phyloP scores from a whole-genome alignment of 2,888 invertebrate genomes.

The Eupithecia exiguata region DNA sequence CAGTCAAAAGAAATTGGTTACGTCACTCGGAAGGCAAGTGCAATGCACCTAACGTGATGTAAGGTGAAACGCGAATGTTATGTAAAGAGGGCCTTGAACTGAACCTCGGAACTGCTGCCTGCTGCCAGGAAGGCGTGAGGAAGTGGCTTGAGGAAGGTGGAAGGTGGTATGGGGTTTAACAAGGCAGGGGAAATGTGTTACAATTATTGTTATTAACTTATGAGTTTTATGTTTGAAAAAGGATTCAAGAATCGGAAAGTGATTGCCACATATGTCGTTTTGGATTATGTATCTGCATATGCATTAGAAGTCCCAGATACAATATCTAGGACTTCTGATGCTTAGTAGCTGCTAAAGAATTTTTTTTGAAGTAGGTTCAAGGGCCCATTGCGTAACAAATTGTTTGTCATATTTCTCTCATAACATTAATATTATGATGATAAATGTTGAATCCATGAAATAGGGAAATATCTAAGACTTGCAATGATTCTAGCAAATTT shows the following conservation, averaged over 20 bases:
- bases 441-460: no score
- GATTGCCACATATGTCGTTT: no score
- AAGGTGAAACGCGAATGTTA: slow-evolving; percentile 48
- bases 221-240: neutral
- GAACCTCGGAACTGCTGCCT: slow-evolving; percentile 46
- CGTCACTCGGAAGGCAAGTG: slow-evolving; percentile 37
- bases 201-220: neutral
- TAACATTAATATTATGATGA: no score
- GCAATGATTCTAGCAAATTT: no score
- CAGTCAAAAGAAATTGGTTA: slow-evolving; percentile 33
- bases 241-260: neutral
- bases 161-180: neutral
- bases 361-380: no score
- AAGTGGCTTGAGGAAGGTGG: slow-evolving; percentile 1
- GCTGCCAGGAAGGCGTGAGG: slow-evolving; percentile 29
- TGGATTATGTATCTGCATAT: no score
- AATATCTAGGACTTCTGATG: no score
- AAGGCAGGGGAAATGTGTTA: neutral
- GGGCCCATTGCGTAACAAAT: no score
- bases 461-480: no score
- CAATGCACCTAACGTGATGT: slow-evolving; percentile 46
- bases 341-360: no score
- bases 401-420: no score
- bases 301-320: no score
- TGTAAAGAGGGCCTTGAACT: slow-evolving; percentile 52